Evolutionary conservation across 2,113 vertebrate species (phyloP), one percentile per base, ranked within the genome.

Genomic region (Hydropotes inermis): DNA sequence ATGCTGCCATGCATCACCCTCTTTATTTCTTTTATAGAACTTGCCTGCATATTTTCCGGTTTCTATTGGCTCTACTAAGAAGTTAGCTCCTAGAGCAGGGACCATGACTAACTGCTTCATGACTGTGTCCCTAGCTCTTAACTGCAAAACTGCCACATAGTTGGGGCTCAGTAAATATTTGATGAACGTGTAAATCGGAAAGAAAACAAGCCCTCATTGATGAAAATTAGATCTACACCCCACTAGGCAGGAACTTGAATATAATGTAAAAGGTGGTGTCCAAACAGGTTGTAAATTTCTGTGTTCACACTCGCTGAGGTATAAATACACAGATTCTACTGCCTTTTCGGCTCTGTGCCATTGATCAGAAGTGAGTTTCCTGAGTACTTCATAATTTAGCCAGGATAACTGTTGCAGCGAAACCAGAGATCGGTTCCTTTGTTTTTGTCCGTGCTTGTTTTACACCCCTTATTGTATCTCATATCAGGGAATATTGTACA

Each of bases 151-250:
- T 55, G 27, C 52, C 81, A 23, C 47, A 11, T 23, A 15, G 45
- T 5, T 21, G 19, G 58, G 81, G 30, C 87, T 60, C 79, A 19
- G 0, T 74, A 78, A 64, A 93, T 61, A 67, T 7, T 70, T 39
- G 83, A 60, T 28, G 76, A 58, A 89, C 61, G 57, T 39, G 57
- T 17, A 67, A 36, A 67, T 90, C 25, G n/a, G 54, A 54, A 94
- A 61, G 36, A 74, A 95, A 87, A 33, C 57, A 90, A 81, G 87
- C 10, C 50, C 93, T 86, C 83, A 17, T 83, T 94, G 70, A 45
- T 70, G 50, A 54, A 79, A 96, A 89, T 78, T 54, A 89, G 74
- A 87, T 50, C 1, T 17, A 19, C 17, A 57, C 47, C 82, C 83
- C 47, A 57, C 74, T 30, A 58, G 17, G 84, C 84, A 74, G 70